These are phyloP conservation scores for Columba janthina DNA, from an alignment of 2,113 vertebrate species.

Conservation along the genomic window DNA sequence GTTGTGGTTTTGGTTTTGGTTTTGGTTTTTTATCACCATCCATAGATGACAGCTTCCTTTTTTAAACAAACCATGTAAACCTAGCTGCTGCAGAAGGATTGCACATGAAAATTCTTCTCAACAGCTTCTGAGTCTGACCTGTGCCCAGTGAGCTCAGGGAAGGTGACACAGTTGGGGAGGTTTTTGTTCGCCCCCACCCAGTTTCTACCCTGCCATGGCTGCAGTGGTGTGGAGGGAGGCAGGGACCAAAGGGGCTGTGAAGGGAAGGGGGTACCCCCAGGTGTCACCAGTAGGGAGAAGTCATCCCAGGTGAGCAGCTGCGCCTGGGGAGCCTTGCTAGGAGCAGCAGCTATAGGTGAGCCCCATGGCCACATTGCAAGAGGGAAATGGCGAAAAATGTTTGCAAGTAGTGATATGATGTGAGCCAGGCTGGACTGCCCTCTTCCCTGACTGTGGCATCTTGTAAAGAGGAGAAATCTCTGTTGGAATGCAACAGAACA, in stretches of 20 bases:
- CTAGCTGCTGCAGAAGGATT: not conserved
- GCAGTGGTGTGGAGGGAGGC: accelerated
- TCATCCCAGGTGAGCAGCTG: not conserved
- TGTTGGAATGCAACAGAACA: not conserved
- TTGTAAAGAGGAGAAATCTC: not conserved
- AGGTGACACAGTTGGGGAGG: accelerated
- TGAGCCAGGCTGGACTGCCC: not conserved
- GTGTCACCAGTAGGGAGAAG: not conserved
- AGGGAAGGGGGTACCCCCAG: accelerated
- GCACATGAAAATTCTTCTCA: not conserved
- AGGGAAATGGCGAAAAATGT: not conserved
- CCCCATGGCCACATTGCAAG: not conserved
- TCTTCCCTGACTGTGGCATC: not conserved
- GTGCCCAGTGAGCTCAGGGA: not conserved
- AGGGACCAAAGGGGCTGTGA: not conserved
- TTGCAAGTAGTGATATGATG: not conserved
- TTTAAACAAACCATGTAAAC: not conserved
- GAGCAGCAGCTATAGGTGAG: not conserved
- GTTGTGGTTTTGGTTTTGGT: not conserved
- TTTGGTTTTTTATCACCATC: not conserved
- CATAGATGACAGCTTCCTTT: not conserved
- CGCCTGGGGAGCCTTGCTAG: not conserved
- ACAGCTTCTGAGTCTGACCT: not conserved
- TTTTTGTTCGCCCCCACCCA: not conserved
- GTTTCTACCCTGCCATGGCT: not conserved